Evolutionary conservation across 2,797 vertebrate species (phyloP).

Genomic region (Microchirus variegatus): DNA sequence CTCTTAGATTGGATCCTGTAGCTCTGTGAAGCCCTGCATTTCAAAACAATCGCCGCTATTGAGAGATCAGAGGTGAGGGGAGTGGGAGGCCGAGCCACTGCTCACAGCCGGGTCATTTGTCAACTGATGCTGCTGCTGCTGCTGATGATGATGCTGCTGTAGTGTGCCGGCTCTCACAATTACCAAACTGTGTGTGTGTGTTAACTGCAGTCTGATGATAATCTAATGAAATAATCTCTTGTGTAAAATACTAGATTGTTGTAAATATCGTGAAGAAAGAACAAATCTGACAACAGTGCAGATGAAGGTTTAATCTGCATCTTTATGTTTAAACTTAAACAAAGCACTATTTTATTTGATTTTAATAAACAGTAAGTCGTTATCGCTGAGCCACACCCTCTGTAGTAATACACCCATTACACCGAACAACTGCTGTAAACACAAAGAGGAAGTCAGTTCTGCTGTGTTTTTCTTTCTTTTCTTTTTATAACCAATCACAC

Average conservation of each 20-base stretch:
- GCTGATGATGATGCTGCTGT: slow-evolving; percentile 3
- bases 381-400: no score
- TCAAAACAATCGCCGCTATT: slow-evolving; percentile 62
- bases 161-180: slow-evolving; percentile 42
- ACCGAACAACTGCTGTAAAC: no score
- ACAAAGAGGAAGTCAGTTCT: no score
- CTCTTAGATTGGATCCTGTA: slow-evolving; percentile 53
- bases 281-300: no score
- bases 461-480: no score
- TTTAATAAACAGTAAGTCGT: no score
- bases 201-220: slow-evolving; percentile 2
- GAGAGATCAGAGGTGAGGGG: slow-evolving; percentile 58
- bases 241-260: not conserved
- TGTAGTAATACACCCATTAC: no score
- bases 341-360: no score
- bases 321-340: no score
- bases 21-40: slow-evolving; percentile 48
- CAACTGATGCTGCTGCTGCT: slow-evolving; percentile 24
- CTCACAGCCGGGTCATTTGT: slow-evolving; percentile 46
- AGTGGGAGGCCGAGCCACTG: slow-evolving; percentile 14
- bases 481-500: no score
- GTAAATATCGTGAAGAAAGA: not conserved
- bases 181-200: no score
- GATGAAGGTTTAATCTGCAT: no score
- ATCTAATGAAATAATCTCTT: not conserved